Evolutionary conservation across 1,140 invertebrate species (phyloP).

Genomic region (Papilio aristodemus): DNA sequence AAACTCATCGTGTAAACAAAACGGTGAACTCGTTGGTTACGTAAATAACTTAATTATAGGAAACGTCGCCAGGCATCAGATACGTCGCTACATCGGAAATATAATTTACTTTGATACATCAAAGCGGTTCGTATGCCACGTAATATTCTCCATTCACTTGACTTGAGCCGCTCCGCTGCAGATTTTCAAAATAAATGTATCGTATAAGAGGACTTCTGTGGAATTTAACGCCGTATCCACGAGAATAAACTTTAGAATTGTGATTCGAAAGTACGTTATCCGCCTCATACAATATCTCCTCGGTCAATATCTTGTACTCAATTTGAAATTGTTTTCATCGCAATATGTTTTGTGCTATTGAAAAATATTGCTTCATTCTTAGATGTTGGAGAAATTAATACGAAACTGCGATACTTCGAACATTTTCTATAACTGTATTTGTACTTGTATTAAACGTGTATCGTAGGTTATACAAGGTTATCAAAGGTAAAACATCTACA

Average conservation of each 20-base stretch:
- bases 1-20: conserved; percentile 32
- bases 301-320: conserved; percentile 28
- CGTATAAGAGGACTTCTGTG: conserved; percentile 35
- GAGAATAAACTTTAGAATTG: conserved; percentile 45
- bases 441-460: no score
- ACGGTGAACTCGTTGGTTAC: conserved; percentile 32
- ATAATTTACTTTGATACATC: conserved; percentile 53
- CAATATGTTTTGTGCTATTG: conserved; percentile 10
- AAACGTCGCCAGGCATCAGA: conserved; percentile 37
- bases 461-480: no score
- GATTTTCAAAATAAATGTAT: conserved; percentile 45
- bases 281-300: conserved; percentile 37
- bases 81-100: conserved; percentile 43
- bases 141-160: conserved; percentile 45
- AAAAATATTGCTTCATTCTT: conserved; percentile 17
- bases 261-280: conserved; percentile 40
- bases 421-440: not conserved
- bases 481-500: no score
- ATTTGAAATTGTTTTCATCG: conserved; percentile 23
- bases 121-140: conserved; percentile 43
- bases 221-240: conserved; percentile 38
- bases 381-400: conserved; percentile 3
- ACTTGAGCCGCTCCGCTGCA: conserved; percentile 41
- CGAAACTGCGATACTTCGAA: not conserved
- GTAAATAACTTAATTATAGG: conserved; percentile 45